Evolutionary conservation across 53 echinoderm and acorn worm species (phyloP).

Genomic region (Astropecten irregularis): DNA sequence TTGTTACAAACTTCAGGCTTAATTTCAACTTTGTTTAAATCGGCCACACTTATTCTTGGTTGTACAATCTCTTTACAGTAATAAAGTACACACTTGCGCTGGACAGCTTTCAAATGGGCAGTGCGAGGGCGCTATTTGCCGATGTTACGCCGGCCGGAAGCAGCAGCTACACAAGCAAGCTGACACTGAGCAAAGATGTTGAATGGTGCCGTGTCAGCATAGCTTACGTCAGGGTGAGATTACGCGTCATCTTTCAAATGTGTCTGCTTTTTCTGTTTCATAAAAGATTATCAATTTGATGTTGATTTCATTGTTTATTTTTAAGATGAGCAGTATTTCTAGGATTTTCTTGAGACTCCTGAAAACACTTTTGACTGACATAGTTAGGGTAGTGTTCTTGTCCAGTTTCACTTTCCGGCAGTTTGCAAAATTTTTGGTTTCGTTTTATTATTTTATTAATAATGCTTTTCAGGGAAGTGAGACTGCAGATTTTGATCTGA

Average conservation of each 20-base stretch:
- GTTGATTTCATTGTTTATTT: neutral
- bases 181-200: constrained; percentile 5
- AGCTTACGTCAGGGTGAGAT: constrained; percentile 66
- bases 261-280: neutral
- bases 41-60: no score
- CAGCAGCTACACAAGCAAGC: neutral
- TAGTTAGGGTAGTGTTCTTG: no score
- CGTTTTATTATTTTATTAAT: no score
- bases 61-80: constrained; percentile 45
- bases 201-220: constrained; percentile 10
- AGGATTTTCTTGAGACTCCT: neutral
- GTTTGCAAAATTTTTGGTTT: no score
- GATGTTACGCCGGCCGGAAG: constrained; percentile 1
- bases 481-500: no score
- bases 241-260: neutral
- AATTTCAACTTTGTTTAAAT: no score
- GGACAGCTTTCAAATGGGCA: constrained; percentile 49
- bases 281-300: neutral
- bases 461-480: no score
- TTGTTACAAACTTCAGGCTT: no score
- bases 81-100: constrained; percentile 60
- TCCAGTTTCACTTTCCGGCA: no score
- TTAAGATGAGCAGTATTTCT: neutral
- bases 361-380: neutral
- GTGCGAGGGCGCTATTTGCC: constrained; percentile 65